Base-by-base conservation (phyloP, 2,888 invertebrate genomes). In the Prosapia bicincta region DNA sequence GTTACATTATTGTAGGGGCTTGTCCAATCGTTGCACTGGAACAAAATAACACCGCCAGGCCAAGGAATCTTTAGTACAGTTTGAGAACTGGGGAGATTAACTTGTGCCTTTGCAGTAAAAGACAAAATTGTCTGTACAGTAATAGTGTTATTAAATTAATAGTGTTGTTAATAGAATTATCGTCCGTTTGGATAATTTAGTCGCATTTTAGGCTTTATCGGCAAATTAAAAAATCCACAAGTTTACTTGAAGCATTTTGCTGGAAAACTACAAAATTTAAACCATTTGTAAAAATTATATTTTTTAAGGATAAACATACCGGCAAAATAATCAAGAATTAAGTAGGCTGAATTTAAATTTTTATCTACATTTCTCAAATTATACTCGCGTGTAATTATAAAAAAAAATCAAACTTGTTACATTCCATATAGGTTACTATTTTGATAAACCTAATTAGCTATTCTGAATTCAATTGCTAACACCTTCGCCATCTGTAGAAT, bases 401-500 rank as follows among this genome's bases (percentile, higher is more conserved):
- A 38, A 38, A 20, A 10, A 54, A 20, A 20, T 54, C 13, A 38
- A 38, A 20, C n/a, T n/a, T n/a, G n/a, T 54, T 20, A 54, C 54
- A 54, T 54, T 54, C 54, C 54, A 2, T 54, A 54, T 20, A 54
- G 20, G 20, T 54, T 54, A 54, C 20, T 20, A 20, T 38, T n/a
- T 54, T 38, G 2, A 38, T 13, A 38, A 13, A 38, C 13, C 13
- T 38, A 54, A 54, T 54, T 20, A n/a, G 20, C 20, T 30, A 30
- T 30, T 54, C 5, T 20, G n/a, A 3, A n/a, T n/a, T 9, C 20
- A 20, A 20, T n/a, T 5, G 20, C 3, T 54, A 54, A 54, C 54
- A 20, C 54, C 20, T 20, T 20, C 67, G 67, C 67, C 15, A 25
- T 26, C 67, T 26, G 26, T 67, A 73, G n/a, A 20, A 79, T 79